phyloP scores from a whole-genome alignment of 2,113 vertebrate genomes.

The Larimichthys crocea region DNA sequence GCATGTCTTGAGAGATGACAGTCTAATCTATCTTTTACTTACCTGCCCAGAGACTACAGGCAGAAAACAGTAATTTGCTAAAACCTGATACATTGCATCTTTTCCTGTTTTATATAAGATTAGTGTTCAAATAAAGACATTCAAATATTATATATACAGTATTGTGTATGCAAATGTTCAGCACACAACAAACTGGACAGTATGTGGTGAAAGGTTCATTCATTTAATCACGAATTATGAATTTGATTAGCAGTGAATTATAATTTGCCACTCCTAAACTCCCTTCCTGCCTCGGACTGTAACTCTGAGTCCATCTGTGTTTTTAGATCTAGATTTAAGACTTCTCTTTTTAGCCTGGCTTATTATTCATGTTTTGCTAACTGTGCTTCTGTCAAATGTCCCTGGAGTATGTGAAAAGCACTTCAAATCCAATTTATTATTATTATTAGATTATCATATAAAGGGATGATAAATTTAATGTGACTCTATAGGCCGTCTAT shows the following conservation, averaged over 20 bases:
- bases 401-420: neutral
- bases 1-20: too few relatives aligned
- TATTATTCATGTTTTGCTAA: neutral
- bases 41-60: too few relatives aligned
- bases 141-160: too few relatives aligned
- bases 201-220: neutral
- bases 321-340: neutral
- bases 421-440: neutral
- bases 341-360: neutral
- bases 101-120: too few relatives aligned
- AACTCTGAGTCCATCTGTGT: neutral
- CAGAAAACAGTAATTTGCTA: too few relatives aligned
- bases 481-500: neutral
- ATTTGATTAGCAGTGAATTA: neutral
- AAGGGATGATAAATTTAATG: neutral
- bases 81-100: too few relatives aligned
- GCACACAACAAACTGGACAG: neutral
- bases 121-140: too few relatives aligned
- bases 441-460: neutral
- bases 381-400: constrained; percentile 5
- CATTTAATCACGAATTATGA: neutral
- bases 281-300: neutral
- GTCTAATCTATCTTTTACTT: too few relatives aligned
- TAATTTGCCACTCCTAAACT: neutral
- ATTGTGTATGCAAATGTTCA: neutral